phyloP scores from a whole-genome alignment of 2,888 invertebrate genomes.

The Ophion costatus region DNA sequence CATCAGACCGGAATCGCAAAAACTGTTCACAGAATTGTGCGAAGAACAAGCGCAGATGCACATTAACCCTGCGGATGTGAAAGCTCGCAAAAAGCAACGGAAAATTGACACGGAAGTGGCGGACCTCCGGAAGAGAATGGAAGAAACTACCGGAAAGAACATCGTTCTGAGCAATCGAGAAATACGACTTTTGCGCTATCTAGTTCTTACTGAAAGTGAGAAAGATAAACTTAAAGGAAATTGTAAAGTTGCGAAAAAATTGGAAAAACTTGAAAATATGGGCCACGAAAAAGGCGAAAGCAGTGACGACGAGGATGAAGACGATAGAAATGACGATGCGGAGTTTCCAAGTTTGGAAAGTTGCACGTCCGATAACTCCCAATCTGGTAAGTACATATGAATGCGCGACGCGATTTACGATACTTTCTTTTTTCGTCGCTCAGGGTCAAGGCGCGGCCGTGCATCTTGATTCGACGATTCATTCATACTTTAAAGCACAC shows the following conservation, averaged over 20 bases:
- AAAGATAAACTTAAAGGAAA: constrained; percentile 94
- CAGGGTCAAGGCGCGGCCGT: neutral
- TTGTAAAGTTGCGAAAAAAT: constrained; percentile 95
- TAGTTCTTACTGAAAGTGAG: constrained; percentile 96
- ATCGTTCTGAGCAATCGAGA: constrained; percentile 96
- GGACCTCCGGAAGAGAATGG: constrained; percentile 92
- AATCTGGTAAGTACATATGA: constrained; percentile 81
- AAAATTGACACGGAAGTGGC: constrained; percentile 96
- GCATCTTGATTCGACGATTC: neutral
- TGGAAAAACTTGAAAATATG: constrained; percentile 94
- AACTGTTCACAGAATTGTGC: constrained; percentile 92
- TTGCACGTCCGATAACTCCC: constrained; percentile 89
- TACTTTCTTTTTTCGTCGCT: neutral
- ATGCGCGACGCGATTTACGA: neutral
- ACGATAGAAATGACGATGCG: constrained; percentile 88
- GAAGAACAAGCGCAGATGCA: constrained; percentile 93
- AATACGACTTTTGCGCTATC: constrained; percentile 93
- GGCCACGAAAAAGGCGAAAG: constrained; percentile 90
- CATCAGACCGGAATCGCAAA: constrained; percentile 89
- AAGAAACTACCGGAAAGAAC: constrained; percentile 91
- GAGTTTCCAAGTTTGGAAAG: constrained; percentile 93
- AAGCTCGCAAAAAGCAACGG: constrained; percentile 93
- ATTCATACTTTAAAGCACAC: neutral
- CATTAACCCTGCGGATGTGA: constrained; percentile 93
- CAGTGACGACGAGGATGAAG: constrained; percentile 90